These are phyloP conservation scores for zebrafish (Danio rerio) DNA, from an alignment of 2,113 vertebrate species.

Conservation along the genomic window GRCz12tu NC_133180.1:15956001-15956500, in stretches of 20 bases:
- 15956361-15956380: conserved; percentile 85
- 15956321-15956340: conserved; percentile 88
- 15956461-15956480: background rate
- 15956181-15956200: conserved; percentile 89
- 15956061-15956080: conserved; percentile 8
- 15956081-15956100: background rate
- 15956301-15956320: conserved; percentile 88
- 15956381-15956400: conserved; percentile 82
- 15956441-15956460: conserved; percentile 72
- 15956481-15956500: background rate
- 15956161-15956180: conserved; percentile 51
- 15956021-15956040: background rate
- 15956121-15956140: conserved; percentile 3
- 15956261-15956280: conserved; percentile 86
- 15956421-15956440: conserved; percentile 75
- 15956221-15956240: conserved; percentile 90
- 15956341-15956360: conserved; percentile 93
- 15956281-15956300: conserved; percentile 86
- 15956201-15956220: conserved; percentile 89
- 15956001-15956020: background rate
- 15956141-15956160: conserved; percentile 5
- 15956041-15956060: background rate
- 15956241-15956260: conserved; percentile 70
- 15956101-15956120: conserved; percentile 23
- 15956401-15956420: conserved; percentile 90